Evolutionary conservation across 2,797 vertebrate genomes (phyloP).

Genomic region (Fringilla coelebs): DNA sequence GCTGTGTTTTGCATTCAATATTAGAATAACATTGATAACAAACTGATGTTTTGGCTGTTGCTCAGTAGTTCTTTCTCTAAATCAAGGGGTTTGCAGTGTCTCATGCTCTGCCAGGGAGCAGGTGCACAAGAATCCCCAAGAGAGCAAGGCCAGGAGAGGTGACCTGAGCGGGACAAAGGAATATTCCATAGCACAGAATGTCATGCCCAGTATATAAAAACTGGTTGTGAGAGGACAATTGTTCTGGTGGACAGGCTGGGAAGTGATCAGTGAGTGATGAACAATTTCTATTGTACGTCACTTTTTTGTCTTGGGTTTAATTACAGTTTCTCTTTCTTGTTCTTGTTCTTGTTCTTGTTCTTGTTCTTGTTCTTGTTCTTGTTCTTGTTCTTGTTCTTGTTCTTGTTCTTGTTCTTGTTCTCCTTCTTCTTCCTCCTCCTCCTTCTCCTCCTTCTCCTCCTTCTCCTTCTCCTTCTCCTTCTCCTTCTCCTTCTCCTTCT

Average conservation of each 20-base stretch:
- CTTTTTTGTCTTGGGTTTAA: background rate
- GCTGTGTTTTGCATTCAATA: background rate
- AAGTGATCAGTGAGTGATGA: background rate
- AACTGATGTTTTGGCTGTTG: background rate
- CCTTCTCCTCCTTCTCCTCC: background rate
- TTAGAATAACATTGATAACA: background rate
- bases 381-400: too few species aligned
- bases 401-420: background rate
- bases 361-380: too few species aligned
- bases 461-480: accelerated
- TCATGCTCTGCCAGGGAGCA: background rate
- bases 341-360: accelerated
- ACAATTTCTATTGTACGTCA: background rate
- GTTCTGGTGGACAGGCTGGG: background rate
- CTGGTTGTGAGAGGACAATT: background rate
- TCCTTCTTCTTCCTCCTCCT: background rate
- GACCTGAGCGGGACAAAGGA: background rate
- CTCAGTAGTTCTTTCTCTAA: background rate
- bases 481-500: background rate
- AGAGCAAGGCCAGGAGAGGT: background rate
- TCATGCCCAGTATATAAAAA: background rate
- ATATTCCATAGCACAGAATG: background rate
- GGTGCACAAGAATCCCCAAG: background rate
- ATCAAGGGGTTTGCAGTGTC: background rate
- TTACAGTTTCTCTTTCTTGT: background rate